Evolutionary conservation across 2,888 invertebrate genomes (phyloP).

Genomic region (Anaspis maculata): DNA sequence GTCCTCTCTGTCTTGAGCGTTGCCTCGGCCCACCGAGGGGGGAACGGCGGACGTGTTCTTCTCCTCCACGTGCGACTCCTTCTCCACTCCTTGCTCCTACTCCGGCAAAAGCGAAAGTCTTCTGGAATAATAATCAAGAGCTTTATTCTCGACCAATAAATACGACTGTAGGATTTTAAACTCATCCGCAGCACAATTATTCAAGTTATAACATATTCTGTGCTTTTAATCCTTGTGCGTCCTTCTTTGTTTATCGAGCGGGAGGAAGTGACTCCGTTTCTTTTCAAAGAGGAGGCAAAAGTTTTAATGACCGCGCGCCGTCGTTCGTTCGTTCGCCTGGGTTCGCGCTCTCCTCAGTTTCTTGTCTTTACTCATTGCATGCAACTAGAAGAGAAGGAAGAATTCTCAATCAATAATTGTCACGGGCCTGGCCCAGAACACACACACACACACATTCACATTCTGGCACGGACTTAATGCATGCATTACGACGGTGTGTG

Average conservation of each 20-base stretch:
- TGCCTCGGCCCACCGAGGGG: too few relatives aligned
- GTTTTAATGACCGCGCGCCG: conserved; percentile 41
- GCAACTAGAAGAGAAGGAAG: conserved; percentile 47
- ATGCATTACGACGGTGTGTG: too few relatives aligned
- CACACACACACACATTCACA: conserved; percentile 11
- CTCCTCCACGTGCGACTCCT: too few relatives aligned
- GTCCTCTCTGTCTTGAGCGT: conserved; percentile 22
- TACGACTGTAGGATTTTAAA: conserved; percentile 42
- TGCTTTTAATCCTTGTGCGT: conserved; percentile 37
- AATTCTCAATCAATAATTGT: conserved; percentile 65
- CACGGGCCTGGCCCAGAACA: conserved; percentile 42
- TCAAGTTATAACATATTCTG: conserved; percentile 43
- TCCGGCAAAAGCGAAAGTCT: conserved; percentile 35
- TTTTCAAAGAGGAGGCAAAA: conserved; percentile 39
- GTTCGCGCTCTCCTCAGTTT: conserved; percentile 15
- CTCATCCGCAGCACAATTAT: conserved; percentile 43
- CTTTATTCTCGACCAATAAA: conserved; percentile 40
- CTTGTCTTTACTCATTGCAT: conserved; percentile 38
- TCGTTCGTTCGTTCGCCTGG: conserved; percentile 15
- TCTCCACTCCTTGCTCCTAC: conserved; percentile 1
- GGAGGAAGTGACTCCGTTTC: conserved; percentile 38
- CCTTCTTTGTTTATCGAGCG: conserved; percentile 38
- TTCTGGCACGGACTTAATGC: background rate
- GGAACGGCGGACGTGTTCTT: too few relatives aligned
- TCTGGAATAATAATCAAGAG: conserved; percentile 39